Evolutionary conservation across 2,888 invertebrate species (phyloP).

Genomic region (Sericinus montela): DNA sequence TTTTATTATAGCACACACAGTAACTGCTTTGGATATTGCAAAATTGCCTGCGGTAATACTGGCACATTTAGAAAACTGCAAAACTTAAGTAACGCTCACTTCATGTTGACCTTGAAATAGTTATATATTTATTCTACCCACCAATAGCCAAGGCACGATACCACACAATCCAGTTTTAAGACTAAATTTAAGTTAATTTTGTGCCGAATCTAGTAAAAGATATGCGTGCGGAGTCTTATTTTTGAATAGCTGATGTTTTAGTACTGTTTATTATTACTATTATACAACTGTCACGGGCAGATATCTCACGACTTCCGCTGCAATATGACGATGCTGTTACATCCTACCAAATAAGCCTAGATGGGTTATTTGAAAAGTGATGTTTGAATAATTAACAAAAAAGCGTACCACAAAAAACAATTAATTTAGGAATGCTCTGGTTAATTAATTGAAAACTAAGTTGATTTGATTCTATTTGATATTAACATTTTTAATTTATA

Average conservation of each 20-base stretch:
- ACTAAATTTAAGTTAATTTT: constrained; percentile 9
- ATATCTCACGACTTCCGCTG: no score
- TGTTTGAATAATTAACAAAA: no score
- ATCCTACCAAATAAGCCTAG: no score
- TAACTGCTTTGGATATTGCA: neutral
- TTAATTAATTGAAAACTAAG: no score
- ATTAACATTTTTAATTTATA: no score
- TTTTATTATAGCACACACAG: neutral
- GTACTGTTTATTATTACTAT: neutral
- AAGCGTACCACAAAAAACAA: no score
- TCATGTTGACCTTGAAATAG: neutral
- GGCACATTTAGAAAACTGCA: constrained; percentile 8
- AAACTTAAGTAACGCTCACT: neutral
- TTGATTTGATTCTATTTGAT: no score
- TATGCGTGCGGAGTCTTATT: constrained; percentile 21
- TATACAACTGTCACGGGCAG: neutral
- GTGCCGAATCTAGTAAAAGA: constrained; percentile 18
- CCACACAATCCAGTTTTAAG: constrained; percentile 11
- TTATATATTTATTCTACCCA: neutral
- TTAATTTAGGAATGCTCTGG: neutral
- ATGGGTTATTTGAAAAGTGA: no score
- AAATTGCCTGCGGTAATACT: neutral
- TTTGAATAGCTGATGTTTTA: constrained; percentile 5
- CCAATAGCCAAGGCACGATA: constrained; percentile 28
- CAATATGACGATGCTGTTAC: no score